A percentile compares a stretch with the other conserved stretches of the same genome.
These are phyloP conservation scores for Uropsilus gracilis DNA, from an alignment of 2,113 vertebrate genomes.

Conservation along the genomic window DNA sequence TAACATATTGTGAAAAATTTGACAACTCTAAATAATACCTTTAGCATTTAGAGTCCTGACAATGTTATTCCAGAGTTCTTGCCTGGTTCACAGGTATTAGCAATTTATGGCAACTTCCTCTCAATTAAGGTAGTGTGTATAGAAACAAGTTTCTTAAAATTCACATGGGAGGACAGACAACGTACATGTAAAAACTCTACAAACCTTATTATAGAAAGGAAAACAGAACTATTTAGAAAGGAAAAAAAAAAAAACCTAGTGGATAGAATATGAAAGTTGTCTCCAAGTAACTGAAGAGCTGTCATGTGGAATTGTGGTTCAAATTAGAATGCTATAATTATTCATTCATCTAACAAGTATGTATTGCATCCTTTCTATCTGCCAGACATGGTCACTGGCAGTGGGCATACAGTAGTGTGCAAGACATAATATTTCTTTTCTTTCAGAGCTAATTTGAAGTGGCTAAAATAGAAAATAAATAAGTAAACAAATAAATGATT, in stretches of 20 bases:
- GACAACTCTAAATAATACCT: constrained; percentile 32
- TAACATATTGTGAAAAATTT: constrained; percentile 33
- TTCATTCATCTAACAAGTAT: constrained; percentile 50
- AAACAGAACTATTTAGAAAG: constrained; percentile 58
- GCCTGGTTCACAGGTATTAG: not conserved
- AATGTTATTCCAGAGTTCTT: not conserved
- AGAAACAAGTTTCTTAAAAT: constrained; percentile 46
- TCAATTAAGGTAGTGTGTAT: constrained; percentile 57
- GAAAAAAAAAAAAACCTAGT: constrained; percentile 6
- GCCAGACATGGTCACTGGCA: constrained; percentile 5
- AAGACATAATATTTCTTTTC: not conserved
- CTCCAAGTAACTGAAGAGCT: constrained; percentile 53
- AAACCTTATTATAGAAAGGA: constrained; percentile 53
- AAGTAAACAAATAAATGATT: not conserved
- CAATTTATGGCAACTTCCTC: constrained; percentile 47
- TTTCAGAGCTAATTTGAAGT: not conserved
- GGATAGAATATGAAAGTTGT: constrained; percentile 50
- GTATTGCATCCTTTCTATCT: not conserved
- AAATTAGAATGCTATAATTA: constrained; percentile 60
- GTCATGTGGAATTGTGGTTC: constrained; percentile 58
- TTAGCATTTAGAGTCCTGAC: not conserved
- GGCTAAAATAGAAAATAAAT: not conserved
- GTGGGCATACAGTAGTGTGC: not conserved
- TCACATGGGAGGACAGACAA: constrained; percentile 46
- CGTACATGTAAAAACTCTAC: constrained; percentile 33